Base-by-base conservation (phyloP, 1,140 invertebrate genomes). In the Stegodyphus mimosarum region DNA sequence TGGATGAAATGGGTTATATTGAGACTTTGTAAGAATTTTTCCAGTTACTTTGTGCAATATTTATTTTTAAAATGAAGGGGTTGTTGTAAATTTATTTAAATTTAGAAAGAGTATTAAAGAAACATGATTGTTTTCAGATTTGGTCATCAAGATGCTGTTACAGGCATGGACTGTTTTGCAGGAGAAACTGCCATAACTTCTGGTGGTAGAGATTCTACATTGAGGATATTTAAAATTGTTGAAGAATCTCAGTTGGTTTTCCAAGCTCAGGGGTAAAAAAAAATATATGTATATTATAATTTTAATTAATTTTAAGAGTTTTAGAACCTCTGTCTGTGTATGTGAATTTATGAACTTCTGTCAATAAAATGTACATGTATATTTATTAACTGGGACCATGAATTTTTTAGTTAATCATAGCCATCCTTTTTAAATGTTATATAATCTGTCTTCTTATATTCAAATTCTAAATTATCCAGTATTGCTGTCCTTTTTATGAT, bases 201-300 rank as follows among this genome's bases (percentile, higher is more conserved):
- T 72, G 98, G 98, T 66, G 96, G 97, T 50, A 92, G 94, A 84
- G 98, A 99, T 90, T 93, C 93, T 63, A 93, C 95, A 7, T 90
- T 99, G 64, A 92, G 97, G 87, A 93, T 99, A 87, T 99, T 97
- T 97, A 99, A 99, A 91, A 95, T 99, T 84, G 93, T 95, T 0
- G 97, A 99, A 92, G 98, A 99, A 90, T 98, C 97, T 69, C 98
- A 99, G 89, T 91, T 99, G 7, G 95, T 99, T 86, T 99, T 96
- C 90, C 96, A 97, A 89, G 95, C 94, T 0, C 93, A 94, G 87
- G 90, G 91, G 79, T 87, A 49, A 51, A 60, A 72, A 33, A 79
- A 4, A 80, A n/a, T n/a, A n/a, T n/a, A n/a, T n/a, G n/a, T n/a
- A 15, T 7, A 50, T 50, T 49, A 49, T 60, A 10, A 9, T 60